Conservation (phyloP, 2,797 vertebrate genomes). For the Atherinosoma microstoma region DNA sequence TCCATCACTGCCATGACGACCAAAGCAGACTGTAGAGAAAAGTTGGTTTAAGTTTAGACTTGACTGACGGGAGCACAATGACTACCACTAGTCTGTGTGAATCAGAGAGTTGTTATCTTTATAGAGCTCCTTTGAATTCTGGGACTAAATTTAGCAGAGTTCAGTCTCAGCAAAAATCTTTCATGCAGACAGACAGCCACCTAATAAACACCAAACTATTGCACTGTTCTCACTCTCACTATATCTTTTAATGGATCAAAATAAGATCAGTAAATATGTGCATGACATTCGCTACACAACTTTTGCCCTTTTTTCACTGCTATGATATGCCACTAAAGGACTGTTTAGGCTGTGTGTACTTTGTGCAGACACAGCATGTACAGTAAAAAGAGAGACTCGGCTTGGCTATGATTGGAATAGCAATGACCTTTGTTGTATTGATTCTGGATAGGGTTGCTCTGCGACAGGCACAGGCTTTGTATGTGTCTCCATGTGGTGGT, state of each 20-base stretch:
- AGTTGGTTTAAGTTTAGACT: conserved; percentile 55
- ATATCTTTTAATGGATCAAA: conserved; percentile 46
- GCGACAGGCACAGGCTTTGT: conserved; percentile 48
- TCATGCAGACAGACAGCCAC: conserved; percentile 35
- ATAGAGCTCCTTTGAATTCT: conserved; percentile 51
- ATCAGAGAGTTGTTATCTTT: conserved; percentile 48
- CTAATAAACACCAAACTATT: conserved; percentile 47
- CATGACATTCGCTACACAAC: conserved; percentile 51
- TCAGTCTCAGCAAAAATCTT: conserved; percentile 42
- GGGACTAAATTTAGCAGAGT: conserved; percentile 47
- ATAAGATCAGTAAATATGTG: conserved; percentile 47
- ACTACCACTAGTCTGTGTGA: conserved; percentile 30
- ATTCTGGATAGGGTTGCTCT: conserved; percentile 67
- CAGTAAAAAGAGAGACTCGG: conserved; percentile 63
- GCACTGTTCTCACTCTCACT: conserved; percentile 19
- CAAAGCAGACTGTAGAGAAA: conserved; percentile 37
- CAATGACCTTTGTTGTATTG: conserved; percentile 81
- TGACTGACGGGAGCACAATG: conserved; percentile 44
- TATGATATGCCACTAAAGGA: conserved; percentile 32
- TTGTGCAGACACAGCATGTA: conserved; percentile 55
- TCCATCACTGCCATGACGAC: conserved; percentile 53
- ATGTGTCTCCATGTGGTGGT: conserved; percentile 19
- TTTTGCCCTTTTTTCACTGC: conserved; percentile 42
- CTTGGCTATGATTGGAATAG: conserved; percentile 76
- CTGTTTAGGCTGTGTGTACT: conserved; percentile 40